Conservation (phyloP, 92 coral and sea anemone species). For the Porites lobata region DNA sequence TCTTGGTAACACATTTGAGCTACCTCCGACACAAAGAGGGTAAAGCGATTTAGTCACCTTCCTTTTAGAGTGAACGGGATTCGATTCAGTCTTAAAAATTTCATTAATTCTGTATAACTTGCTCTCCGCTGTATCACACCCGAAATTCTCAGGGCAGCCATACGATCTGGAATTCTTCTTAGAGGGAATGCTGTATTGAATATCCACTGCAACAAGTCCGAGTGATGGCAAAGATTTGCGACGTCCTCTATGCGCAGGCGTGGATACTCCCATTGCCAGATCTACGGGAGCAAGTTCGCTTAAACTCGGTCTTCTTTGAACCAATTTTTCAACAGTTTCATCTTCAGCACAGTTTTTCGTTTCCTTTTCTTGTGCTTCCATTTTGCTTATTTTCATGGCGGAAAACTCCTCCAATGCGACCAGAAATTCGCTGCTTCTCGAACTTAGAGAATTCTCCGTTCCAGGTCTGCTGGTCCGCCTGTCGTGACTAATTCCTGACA, state of each 20-base stretch:
- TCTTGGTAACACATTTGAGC: background rate
- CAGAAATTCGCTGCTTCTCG: slow-evolving; percentile 19
- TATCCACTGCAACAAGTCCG: slow-evolving; percentile 12
- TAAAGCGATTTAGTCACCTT: background rate
- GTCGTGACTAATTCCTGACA: background rate
- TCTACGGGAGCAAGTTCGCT: background rate
- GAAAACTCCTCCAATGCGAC: slow-evolving; percentile 8
- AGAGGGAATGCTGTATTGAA: slow-evolving; percentile 16
- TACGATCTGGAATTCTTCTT: background rate
- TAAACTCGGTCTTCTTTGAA: background rate
- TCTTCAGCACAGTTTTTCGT: background rate
- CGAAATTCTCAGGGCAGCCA: background rate
- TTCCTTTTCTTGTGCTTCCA: background rate
- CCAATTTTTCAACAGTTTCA: background rate
- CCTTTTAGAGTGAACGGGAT: background rate
- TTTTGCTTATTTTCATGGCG: background rate
- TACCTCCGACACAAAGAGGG: background rate
- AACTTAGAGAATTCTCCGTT: background rate
- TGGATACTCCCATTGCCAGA: background rate
- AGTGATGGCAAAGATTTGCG: slow-evolving; percentile 22
- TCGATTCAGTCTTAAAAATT: background rate
- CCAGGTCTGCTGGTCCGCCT: background rate
- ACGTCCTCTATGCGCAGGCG: background rate
- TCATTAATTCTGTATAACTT: slow-evolving; percentile 8
- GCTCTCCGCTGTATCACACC: background rate